These are phyloP conservation scores for Manis javanica DNA, from an alignment of 2,797 vertebrate genomes.

Conservation along the genomic window DNA sequence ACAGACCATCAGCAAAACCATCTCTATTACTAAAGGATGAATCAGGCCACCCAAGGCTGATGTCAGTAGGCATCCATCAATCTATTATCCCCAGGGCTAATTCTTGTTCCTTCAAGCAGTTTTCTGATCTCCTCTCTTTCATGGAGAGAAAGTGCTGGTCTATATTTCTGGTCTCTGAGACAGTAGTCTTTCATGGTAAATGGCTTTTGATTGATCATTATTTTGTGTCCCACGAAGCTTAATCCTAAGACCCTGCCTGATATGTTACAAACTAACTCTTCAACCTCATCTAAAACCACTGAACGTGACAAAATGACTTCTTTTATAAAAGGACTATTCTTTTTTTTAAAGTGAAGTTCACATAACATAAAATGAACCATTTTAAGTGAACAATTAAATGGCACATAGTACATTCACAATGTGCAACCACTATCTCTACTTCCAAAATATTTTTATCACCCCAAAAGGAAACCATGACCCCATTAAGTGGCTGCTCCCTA, in stretches of 20 bases:
- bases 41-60: not conserved
- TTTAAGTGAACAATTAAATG: not conserved
- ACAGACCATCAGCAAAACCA: not conserved
- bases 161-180: not conserved
- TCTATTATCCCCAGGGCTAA: not conserved
- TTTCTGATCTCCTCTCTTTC: not conserved
- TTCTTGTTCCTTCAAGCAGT: slow-evolving; percentile 19
- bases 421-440: not conserved
- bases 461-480: not conserved
- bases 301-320: not conserved
- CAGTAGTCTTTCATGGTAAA: not conserved
- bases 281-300: not conserved
- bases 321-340: not conserved
- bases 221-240: not conserved
- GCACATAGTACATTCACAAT: not conserved
- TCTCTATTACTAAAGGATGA: not conserved
- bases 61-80: not conserved
- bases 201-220: slow-evolving; percentile 6
- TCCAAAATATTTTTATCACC: not conserved
- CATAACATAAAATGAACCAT: not conserved
- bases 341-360: not conserved
- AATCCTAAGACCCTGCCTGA: not conserved
- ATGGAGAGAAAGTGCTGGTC: not conserved
- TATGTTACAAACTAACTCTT: not conserved
- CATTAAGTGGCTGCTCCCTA: not conserved